Conservation (phyloP, 2,888 invertebrate species). For the Metalampra italica region DNA sequence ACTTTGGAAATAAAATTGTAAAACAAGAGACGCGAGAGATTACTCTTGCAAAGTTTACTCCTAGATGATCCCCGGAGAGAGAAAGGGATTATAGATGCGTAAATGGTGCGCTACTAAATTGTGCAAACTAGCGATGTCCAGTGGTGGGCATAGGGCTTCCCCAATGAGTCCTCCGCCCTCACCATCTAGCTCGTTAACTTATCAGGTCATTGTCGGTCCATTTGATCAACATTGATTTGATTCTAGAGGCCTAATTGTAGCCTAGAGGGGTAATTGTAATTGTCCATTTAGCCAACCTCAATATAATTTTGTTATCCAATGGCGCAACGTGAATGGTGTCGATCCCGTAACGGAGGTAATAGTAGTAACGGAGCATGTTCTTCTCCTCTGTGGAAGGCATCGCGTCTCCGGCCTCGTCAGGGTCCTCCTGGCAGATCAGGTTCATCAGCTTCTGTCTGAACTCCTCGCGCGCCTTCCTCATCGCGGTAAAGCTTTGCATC, state of each 20-base stretch:
- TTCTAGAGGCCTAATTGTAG: too few species aligned
- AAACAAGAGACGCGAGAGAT: not conserved
- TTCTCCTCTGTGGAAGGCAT: slow-evolving; percentile 82
- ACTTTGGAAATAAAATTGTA: not conserved
- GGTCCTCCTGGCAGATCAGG: slow-evolving; percentile 81
- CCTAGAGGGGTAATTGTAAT: too few species aligned
- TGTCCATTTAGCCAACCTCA: slow-evolving; percentile 77
- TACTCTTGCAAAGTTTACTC: not conserved
- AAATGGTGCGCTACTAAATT: too few species aligned
- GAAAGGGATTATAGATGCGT: too few species aligned
- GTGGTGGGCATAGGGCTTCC: too few species aligned
- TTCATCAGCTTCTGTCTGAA: slow-evolving; percentile 89
- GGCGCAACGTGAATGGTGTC: slow-evolving; percentile 94
- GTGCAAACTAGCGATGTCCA: too few species aligned
- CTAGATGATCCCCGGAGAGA: too few species aligned
- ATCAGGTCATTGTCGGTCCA: too few species aligned
- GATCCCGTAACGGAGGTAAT: slow-evolving; percentile 93
- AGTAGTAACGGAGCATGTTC: slow-evolving; percentile 89
- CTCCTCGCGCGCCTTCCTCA: slow-evolving; percentile 87
- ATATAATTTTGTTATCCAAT: slow-evolving; percentile 85
- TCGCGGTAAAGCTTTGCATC: slow-evolving; percentile 81
- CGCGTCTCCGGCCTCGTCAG: slow-evolving; percentile 53
- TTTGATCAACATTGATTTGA: too few species aligned
- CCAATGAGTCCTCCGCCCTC: too few species aligned
- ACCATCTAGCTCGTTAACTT: too few species aligned